Evolutionary conservation across 2,797 vertebrate species (phyloP).

Genomic region (Pampus argenteus): DNA sequence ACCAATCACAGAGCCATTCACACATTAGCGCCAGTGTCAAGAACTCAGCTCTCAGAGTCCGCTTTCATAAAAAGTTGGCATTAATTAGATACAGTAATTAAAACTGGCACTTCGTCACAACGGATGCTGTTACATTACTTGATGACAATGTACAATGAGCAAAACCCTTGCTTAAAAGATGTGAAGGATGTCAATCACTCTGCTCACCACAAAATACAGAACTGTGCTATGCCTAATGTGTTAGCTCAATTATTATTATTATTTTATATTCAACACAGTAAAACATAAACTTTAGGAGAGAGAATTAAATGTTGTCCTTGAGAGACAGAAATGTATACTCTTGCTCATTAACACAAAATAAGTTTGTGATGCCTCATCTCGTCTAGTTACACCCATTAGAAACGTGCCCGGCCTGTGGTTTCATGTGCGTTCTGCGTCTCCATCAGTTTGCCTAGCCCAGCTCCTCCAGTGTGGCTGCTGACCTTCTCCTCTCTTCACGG

Average conservation of each 20-base stretch:
- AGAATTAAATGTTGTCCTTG: neutral
- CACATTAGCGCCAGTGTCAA: constrained; percentile 61
- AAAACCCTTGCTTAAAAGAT: constrained; percentile 39
- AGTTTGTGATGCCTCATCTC: constrained; percentile 20
- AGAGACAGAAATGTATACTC: constrained; percentile 10
- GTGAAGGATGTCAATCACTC: constrained; percentile 41
- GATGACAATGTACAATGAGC: constrained; percentile 50
- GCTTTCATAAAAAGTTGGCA: constrained; percentile 49
- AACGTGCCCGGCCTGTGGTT: constrained; percentile 15
- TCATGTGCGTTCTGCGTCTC: constrained; percentile 52
- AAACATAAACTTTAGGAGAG: neutral
- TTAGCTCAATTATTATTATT: constrained; percentile 11
- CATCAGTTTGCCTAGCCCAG: constrained; percentile 67
- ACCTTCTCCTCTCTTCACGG: constrained; percentile 87
- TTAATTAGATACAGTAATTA: constrained; percentile 70
- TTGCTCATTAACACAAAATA: constrained; percentile 10
- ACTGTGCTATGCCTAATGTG: constrained; percentile 16
- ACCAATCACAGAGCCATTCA: constrained; percentile 69
- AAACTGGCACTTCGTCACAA: constrained; percentile 60
- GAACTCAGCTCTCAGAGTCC: constrained; percentile 49
- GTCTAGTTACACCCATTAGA: constrained; percentile 11
- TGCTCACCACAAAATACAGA: constrained; percentile 17
- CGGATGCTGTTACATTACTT: constrained; percentile 49
- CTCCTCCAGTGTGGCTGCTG: constrained; percentile 77
- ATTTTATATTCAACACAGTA: constrained; percentile 2